These are phyloP conservation scores for Myotis yumanensis DNA, from an alignment of 2,113 vertebrate species.

Conservation along the genomic window DNA sequence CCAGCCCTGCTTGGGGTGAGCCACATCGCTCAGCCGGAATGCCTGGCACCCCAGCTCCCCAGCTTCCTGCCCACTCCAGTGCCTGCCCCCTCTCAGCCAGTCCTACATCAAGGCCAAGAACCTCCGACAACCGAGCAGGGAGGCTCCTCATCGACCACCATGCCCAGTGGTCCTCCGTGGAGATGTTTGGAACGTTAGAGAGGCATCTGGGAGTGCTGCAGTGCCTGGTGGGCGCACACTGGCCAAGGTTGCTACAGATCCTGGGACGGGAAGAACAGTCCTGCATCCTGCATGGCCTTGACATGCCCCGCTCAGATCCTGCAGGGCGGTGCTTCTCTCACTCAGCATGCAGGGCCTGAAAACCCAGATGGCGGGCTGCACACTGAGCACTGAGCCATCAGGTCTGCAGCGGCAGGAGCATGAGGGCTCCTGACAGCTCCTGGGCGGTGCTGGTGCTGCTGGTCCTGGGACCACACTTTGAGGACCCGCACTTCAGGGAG, in stretches of 20 bases:
- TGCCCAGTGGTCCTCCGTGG: neutral
- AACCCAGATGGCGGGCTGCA: neutral
- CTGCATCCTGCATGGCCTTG: neutral
- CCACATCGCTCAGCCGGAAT: neutral
- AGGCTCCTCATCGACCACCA: neutral
- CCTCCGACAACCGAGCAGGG: neutral
- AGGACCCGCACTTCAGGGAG: neutral
- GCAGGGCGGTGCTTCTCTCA: neutral
- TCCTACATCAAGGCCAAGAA: neutral
- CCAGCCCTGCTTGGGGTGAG: neutral
- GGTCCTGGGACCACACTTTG: neutral
- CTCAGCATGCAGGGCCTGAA: neutral
- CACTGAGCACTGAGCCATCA: neutral
- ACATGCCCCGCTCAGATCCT: neutral
- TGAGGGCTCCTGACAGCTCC: neutral
- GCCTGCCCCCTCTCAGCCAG: neutral
- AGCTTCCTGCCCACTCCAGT: neutral
- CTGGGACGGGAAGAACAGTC: neutral
- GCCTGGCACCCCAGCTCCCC: neutral
- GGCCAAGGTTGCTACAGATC: neutral
- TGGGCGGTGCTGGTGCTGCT: neutral
- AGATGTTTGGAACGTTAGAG: neutral
- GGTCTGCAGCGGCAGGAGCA: neutral
- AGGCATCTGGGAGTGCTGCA: neutral
- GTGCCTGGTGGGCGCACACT: accelerated